Conservation (phyloP, 2,888 invertebrate species). For the Villa cingulata region DNA sequence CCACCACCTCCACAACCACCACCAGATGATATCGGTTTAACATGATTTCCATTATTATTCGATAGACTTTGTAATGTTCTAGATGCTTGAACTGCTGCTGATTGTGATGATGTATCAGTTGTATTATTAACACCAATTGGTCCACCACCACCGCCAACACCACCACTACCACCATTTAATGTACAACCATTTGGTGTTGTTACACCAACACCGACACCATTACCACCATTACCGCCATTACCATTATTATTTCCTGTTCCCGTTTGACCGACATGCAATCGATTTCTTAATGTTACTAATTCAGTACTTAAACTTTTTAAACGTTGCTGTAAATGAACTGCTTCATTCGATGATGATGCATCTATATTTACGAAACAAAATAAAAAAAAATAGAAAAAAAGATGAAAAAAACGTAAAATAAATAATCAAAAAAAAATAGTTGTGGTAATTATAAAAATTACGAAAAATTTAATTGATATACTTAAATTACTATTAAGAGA, state of each 20-base stretch:
- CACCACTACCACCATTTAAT: neutral
- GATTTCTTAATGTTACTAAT: constrained; percentile 79
- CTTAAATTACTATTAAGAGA: too few species aligned
- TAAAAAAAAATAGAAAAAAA: neutral
- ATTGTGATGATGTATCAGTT: too few species aligned
- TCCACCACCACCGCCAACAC: neutral
- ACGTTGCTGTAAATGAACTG: constrained; percentile 82
- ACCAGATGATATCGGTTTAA: constrained; percentile 15
- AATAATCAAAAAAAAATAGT: too few species aligned
- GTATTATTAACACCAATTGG: constrained; percentile 12
- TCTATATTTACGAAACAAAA: constrained; percentile 43
- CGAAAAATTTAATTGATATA: too few species aligned
- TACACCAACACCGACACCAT: constrained; percentile 13
- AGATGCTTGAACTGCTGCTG: neutral
- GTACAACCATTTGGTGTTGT: constrained; percentile 15
- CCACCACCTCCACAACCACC: too few species aligned
- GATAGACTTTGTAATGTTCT: constrained; percentile 19
- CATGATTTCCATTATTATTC: constrained; percentile 21
- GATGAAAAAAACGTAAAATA: too few species aligned
- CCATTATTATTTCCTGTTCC: constrained; percentile 26
- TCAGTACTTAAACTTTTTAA: constrained; percentile 82
- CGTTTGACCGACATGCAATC: constrained; percentile 62
- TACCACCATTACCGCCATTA: constrained; percentile 17
- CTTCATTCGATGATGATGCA: constrained; percentile 89
- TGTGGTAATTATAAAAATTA: too few species aligned